Base-by-base conservation (phyloP, 2,113 vertebrate genomes). In the Rhinopomastus cyanomelas region DNA sequence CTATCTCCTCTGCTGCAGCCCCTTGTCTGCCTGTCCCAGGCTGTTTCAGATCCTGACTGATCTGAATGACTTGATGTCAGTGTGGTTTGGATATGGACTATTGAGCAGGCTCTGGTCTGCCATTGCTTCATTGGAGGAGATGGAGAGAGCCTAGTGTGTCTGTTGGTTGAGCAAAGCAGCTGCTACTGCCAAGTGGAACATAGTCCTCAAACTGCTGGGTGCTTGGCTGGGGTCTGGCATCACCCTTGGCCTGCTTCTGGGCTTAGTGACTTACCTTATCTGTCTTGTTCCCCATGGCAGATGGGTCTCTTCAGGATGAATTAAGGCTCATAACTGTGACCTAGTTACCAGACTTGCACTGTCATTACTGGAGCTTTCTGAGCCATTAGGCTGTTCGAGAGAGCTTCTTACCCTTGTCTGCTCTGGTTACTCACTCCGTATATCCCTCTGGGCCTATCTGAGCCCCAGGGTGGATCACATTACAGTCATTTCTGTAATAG, bases 281-380 rank as follows among this genome's bases (percentile, higher is more conserved):
- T 81, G 27, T 76, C 59, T 68, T 62, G 57, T 69, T 92, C 52
- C 22, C 51, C 12, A 7, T 37, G 42, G 51, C 94, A 95, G 92
- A 93, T 93, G 67, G 55, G 55, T 81, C 64, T 93, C 55, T 87
- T 90, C 62, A 85, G 87, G 84, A 93, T 96, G 94, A 94, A 94
- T 92, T 93, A 95, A 93, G 51, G 81, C 84, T 94, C 92, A 93
- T 93, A 95, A 89, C 55, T 66, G 59, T 94, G 95, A 94, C 95
- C 95, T 87, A 90, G 66, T 96, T 96, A 94, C 81, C 81, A 90
- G 89, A 44, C 61, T 76, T 78, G 59, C 59, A 46, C 66, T 94
- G 49, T 78, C 90, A 91, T 92, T 89, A 53, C 32, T 61, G 74
- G 55, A 93, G 78, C 55, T 79, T 59, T 57, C 32, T 68, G 59